Base-by-base conservation (phyloP, 2,113 vertebrate species). In the Salvator merianae region DNA sequence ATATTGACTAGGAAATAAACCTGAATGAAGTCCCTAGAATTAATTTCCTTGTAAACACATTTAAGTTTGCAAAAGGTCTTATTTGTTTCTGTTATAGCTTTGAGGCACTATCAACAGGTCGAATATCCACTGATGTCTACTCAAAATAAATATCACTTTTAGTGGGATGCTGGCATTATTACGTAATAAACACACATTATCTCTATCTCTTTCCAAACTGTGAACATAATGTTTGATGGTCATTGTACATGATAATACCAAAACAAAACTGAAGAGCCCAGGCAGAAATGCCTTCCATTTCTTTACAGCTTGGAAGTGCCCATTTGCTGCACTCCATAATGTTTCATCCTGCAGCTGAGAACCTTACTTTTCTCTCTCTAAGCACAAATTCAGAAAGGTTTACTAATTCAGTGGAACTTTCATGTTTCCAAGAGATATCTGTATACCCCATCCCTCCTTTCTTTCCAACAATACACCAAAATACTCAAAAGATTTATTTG, bases 71-170 rank as follows among this genome's bases (percentile, higher is more conserved):
- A 82, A n/a, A 85, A 86, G 90, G 88, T 88, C 94, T 78, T 79
- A 91, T 30, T 82, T 93, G 92, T 91, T 91, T 89, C 91, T 91
- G 68, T 50, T 38, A 93, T 90, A 89, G 79, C n/a, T n/a, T n/a
- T n/a, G n/a, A n/a, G n/a, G n/a, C 90, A 69, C 72, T 84, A 90
- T 77, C 74, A 89, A 88, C 63, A 82, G 62, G 82, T 80, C 79
- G 78, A n/a, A 94, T 91, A 91, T 83, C 90, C 88, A 86, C 3
- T 0, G 80, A 79, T 80, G 85, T 47, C 43, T 66, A 84, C 89
- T 86, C 82, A 68, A 79, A 77, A 89, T 78, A 88, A 7, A 50
- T 36, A 30, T 28, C 26, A 66, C 30, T 66, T 66, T 66, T 30
- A 2, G 26, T 30, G 30, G 28, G 43, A 47, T 47, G 43, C 43